A percentile compares a stretch with the other conserved stretches of the same genome.
phyloP scores from a whole-genome alignment of 2,113 vertebrate genomes.

The Limanda limanda region DNA sequence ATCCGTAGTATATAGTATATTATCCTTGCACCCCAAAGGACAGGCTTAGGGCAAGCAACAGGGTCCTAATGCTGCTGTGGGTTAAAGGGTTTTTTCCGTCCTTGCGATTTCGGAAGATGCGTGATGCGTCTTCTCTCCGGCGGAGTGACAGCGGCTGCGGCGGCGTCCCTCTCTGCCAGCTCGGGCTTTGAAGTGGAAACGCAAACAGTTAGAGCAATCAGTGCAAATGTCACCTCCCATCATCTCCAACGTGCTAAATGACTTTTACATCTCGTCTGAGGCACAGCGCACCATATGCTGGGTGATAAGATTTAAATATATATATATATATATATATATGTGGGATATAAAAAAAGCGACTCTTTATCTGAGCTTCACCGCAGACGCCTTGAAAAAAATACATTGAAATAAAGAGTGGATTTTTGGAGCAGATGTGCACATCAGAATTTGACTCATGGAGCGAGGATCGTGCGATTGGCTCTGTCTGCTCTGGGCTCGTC shows the following conservation, averaged over 20 bases:
- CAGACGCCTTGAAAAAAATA: slow-evolving; percentile 25
- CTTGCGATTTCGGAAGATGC: not conserved
- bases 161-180: slow-evolving; percentile 3
- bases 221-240: slow-evolving; percentile 73
- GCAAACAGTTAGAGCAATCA: slow-evolving; percentile 54
- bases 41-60: slow-evolving; percentile 38
- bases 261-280: slow-evolving; percentile 64
- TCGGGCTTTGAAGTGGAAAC: slow-evolving; percentile 43
- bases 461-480: slow-evolving; percentile 6
- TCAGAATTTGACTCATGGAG: slow-evolving; percentile 47
- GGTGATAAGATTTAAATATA: slow-evolving; percentile 36
- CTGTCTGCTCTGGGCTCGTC: slow-evolving; percentile 8
- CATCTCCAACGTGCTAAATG: slow-evolving; percentile 63
- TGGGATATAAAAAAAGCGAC: not conserved
- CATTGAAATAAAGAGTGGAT: slow-evolving; percentile 30
- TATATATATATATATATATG: not conserved
- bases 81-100: slow-evolving; percentile 24
- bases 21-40: not conserved
- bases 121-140: slow-evolving; percentile 14
- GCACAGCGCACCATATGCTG: slow-evolving; percentile 57
- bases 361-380: slow-evolving; percentile 15
- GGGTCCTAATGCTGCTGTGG: not conserved
- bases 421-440: slow-evolving; percentile 46
- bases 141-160: not conserved
- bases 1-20: no score